These are phyloP conservation scores for Styela plicata DNA, from an alignment of 23 tunicate species.

Conservation along the genomic window DNA sequence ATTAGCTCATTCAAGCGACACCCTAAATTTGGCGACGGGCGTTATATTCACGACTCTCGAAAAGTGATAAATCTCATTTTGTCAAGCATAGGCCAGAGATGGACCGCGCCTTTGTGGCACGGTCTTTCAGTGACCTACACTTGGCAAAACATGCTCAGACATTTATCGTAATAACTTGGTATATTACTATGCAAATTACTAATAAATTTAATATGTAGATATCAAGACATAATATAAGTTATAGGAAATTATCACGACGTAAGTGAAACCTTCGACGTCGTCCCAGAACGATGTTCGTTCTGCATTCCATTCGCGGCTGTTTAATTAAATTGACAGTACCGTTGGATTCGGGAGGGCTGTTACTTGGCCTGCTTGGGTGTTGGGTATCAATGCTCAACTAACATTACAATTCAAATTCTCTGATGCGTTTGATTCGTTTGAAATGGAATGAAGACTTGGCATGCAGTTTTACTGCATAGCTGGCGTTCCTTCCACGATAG, in stretches of 20 bases:
- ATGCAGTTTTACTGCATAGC: background rate
- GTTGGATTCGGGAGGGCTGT: background rate
- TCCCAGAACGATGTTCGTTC: background rate
- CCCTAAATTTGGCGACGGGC: too few relatives aligned
- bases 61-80: background rate
- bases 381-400: background rate
- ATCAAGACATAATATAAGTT: too few relatives aligned
- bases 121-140: too few relatives aligned
- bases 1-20: background rate
- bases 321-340: background rate
- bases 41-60: too few relatives aligned
- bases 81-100: background rate
- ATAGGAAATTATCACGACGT: background rate
- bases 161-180: too few relatives aligned
- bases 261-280: background rate
- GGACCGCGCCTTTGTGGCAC: too few relatives aligned
- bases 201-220: too few relatives aligned
- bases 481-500: too few relatives aligned
- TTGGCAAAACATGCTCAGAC: too few relatives aligned
- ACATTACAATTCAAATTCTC: background rate
- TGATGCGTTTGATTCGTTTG: background rate
- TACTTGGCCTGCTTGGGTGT: background rate
- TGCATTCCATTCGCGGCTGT: background rate
- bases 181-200: too few relatives aligned
- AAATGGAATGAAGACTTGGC: background rate